These are phyloP conservation scores for Arnoldichthys spilopterus DNA, from an alignment of 2,797 vertebrate species.

Conservation along the genomic window DNA sequence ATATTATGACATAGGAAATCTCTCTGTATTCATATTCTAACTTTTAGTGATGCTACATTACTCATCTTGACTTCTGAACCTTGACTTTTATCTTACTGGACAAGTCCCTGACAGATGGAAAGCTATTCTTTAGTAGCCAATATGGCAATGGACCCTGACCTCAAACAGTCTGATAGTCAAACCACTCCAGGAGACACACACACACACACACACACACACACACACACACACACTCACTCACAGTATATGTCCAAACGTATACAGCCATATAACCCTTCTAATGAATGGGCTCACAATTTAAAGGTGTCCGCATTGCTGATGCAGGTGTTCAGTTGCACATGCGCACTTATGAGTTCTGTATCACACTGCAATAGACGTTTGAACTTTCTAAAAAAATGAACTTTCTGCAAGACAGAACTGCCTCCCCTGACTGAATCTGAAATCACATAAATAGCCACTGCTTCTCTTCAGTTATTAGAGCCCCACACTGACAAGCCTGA, in stretches of 20 bases:
- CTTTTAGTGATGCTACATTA: constrained; percentile 30
- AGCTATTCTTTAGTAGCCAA: constrained; percentile 56
- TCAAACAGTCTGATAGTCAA: constrained; percentile 51
- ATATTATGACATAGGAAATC: neutral
- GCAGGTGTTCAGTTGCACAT: too few relatives aligned
- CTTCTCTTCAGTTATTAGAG: neutral
- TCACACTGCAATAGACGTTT: too few relatives aligned
- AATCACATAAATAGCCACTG: too few relatives aligned
- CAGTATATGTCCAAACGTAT: neutral
- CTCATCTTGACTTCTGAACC: constrained; percentile 42
- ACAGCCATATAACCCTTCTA: too few relatives aligned
- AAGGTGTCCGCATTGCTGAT: too few relatives aligned
- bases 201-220: constrained; percentile 23
- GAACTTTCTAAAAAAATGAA: too few relatives aligned
- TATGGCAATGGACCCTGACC: constrained; percentile 66
- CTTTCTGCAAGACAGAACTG: too few relatives aligned
- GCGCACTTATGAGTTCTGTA: too few relatives aligned
- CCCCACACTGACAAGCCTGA: neutral
- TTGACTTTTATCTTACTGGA: constrained; percentile 52
- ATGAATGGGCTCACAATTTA: too few relatives aligned
- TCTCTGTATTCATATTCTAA: constrained; percentile 28
- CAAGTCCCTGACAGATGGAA: constrained; percentile 73
- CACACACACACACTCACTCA: constrained; percentile 26
- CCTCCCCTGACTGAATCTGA: neutral
- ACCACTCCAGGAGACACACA: neutral